These are phyloP conservation scores for Eolophus roseicapilla DNA, from an alignment of 2,113 vertebrate species.

Conservation along the genomic window DNA sequence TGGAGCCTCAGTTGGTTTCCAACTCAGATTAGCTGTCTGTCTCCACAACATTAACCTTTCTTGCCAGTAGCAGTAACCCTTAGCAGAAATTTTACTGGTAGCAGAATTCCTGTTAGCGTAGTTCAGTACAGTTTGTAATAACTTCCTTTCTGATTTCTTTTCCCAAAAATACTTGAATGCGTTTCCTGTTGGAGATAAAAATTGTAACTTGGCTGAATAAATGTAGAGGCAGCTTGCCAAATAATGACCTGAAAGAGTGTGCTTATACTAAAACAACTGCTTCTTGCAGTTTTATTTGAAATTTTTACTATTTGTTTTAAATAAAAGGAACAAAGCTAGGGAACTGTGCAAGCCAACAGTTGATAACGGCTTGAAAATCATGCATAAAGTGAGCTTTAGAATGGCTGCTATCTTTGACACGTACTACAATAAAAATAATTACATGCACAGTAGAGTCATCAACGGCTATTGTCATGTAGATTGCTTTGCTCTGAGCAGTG, in stretches of 20 bases:
- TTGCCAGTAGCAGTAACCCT: neutral
- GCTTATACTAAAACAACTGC: neutral
- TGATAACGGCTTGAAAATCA: neutral
- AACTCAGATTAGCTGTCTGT: neutral
- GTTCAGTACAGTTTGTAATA: neutral
- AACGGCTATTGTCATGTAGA: neutral
- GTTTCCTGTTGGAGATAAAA: conserved; percentile 36
- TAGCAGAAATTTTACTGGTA: neutral
- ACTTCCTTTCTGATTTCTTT: conserved; percentile 41
- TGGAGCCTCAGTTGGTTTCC: neutral
- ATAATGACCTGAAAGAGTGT: neutral
- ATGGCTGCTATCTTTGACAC: neutral
- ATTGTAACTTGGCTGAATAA: neutral
- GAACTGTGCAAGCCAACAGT: neutral
- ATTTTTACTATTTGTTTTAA: neutral
- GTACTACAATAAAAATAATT: neutral
- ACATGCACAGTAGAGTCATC: neutral
- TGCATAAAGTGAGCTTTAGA: neutral
- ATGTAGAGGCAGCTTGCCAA: neutral
- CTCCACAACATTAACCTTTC: neutral
- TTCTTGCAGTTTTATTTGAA: neutral
- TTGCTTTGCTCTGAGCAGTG: neutral
- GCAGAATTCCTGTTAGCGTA: neutral
- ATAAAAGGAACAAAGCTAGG: neutral
- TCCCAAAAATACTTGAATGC: conserved; percentile 31